Base-by-base conservation (phyloP, 2,888 invertebrate genomes). In the Folsomia candida region DNA sequence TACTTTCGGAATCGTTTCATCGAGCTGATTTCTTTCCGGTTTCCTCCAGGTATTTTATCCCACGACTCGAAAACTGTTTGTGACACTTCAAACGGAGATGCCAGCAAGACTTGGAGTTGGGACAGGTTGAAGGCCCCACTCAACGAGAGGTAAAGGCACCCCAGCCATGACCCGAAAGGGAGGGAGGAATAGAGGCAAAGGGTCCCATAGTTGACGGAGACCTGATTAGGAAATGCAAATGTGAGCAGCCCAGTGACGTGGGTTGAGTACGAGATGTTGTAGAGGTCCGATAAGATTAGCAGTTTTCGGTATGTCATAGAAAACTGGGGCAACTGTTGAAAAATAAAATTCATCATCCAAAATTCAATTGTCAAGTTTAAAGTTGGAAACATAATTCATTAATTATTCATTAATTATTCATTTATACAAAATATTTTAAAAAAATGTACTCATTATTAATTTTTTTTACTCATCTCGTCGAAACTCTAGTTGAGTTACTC, bases 171-270 rank as follows among this genome's bases (percentile, higher is more conserved):
- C 22, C 2, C 51, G 2, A 68, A 2, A 11, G 68, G 28, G 4
- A 68, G 24, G 1, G 54, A 60, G 47, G 59, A 28, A 28, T 61
- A 68, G 51, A 68, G 4, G 6, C 27, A 60, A 6, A 68, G 3
- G 2, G 61, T 61, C 2, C 51, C 68, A 28, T 68, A 68, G 22
- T 68, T 68, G 14, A 68, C 68, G 20, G 61, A 68, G 1, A 61
- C 28, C 51, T 68, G 68, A 51, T 68, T 68, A 25, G 61, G 47
- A 25, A 68, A 68, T 27, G 68, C 68, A 1, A 68, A 28, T 47
- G 24, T 47, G 24, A 68, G 61, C 1, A 68, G 27, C 27, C 27
- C 25, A 18, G n/a, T 26, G 11, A 68, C 26, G 26, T 68, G 68
- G 1, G 14, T 20, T 6, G 68, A 47, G 28, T 51, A 68, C 9